A percentile compares a stretch with the other conserved stretches of the same genome.
Conservation (phyloP, 2,797 vertebrate genomes). For the Coracias cyanogaster region DNA sequence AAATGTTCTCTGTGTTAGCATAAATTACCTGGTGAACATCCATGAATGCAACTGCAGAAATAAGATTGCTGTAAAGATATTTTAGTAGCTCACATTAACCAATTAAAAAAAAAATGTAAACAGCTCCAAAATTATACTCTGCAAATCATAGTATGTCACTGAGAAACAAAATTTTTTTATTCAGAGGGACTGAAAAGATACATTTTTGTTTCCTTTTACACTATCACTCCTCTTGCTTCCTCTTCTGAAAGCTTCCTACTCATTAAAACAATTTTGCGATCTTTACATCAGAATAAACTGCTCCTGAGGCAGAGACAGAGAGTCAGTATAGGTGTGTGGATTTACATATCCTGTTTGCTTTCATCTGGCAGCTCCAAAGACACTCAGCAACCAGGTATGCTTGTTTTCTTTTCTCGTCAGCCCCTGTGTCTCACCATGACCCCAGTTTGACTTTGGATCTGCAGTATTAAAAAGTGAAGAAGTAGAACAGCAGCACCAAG, state of each 20-base stretch:
- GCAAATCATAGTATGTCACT: not conserved
- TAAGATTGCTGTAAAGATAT: not conserved
- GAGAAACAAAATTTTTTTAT: not conserved
- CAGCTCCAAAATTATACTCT: not conserved
- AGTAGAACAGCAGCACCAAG: not conserved
- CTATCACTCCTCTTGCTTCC: not conserved
- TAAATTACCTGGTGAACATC: constrained; percentile 34
- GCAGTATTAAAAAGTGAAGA: not conserved
- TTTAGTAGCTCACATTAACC: constrained; percentile 8
- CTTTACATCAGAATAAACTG: not conserved
- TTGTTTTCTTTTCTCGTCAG: not conserved
- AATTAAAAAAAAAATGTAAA: constrained; percentile 5
- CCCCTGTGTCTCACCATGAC: not conserved
- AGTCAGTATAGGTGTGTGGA: not conserved
- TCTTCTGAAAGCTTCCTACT: not conserved
- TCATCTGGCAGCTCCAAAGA: not conserved
- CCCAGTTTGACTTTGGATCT: constrained; percentile 8
- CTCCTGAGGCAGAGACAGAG: not conserved
- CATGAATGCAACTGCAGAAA: constrained; percentile 30
- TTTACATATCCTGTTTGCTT: not conserved
- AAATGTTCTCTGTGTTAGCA: not conserved
- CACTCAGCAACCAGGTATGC: not conserved
- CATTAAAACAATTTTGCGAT: not conserved
- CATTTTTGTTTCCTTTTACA: not conserved
- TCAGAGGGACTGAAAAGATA: not conserved